A percentile compares a stretch with the other conserved stretches of the same genome.
Evolutionary conservation across 2,888 invertebrate species (phyloP).

Genomic region (Oscheius sp.): DNA sequence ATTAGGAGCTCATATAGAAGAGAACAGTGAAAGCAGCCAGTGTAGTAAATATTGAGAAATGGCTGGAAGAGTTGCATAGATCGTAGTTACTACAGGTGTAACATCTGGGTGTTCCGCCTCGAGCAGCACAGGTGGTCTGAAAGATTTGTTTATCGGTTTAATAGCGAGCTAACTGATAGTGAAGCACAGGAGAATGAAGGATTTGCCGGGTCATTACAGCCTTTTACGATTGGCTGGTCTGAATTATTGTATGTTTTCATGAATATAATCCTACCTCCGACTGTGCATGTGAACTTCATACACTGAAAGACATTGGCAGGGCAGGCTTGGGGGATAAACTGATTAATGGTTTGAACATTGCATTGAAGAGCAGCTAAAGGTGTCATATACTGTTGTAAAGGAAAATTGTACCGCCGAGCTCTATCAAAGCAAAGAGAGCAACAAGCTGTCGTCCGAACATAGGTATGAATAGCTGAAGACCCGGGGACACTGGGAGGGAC

Average conservation of each 20-base stretch:
- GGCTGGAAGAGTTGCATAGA: slow-evolving; percentile 13
- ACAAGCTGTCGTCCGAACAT: slow-evolving; percentile 27
- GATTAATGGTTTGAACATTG: slow-evolving; percentile 16
- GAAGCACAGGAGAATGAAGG: slow-evolving; percentile 10
- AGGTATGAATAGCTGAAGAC: slow-evolving; percentile 24
- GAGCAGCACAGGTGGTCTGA: slow-evolving; percentile 15
- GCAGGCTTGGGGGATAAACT: neutral
- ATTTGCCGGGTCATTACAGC: slow-evolving; percentile 25
- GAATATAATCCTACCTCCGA: slow-evolving; percentile 10
- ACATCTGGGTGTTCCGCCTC: slow-evolving; percentile 10
- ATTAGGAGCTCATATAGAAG: neutral
- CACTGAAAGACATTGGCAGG: slow-evolving; percentile 27
- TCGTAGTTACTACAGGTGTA: slow-evolving; percentile 24
- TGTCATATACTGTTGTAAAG: neutral
- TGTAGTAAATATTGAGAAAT: neutral
- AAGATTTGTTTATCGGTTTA: neutral
- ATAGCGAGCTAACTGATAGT: neutral
- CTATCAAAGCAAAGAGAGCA: slow-evolving; percentile 19
- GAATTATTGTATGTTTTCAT: neutral
- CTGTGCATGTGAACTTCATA: slow-evolving; percentile 27
- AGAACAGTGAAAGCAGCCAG: neutral
- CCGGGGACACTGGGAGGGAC: slow-evolving; percentile 22
- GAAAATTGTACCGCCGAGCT: slow-evolving; percentile 8
- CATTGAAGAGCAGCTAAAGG: slow-evolving; percentile 30
- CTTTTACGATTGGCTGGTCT: slow-evolving; percentile 12